Base-by-base conservation (phyloP, 2,797 vertebrate genomes). In the Acanthurus leucopareius region DNA sequence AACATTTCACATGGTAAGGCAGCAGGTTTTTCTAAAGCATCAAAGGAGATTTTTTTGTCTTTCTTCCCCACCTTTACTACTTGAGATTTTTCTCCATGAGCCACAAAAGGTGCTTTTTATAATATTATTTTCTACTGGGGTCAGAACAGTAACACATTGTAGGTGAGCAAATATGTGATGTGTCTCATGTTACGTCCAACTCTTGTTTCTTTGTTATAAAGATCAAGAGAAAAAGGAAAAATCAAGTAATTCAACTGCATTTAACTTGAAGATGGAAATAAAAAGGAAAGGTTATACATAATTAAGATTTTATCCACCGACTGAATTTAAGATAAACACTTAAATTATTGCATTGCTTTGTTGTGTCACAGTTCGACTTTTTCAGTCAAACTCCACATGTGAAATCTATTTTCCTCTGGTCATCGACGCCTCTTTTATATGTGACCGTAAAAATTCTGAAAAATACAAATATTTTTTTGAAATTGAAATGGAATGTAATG, bases 1-100 rank as follows among this genome's bases (percentile, higher is more conserved):
- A 88, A 88, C 70, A 77, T 80, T 83, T 88, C 62, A 86, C 88
- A 83, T 32, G 28, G 83, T 92, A 94, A 94, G 94, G 93, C 93
- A 92, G 82, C 74, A 87, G 75, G 89, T 84, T 89, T 83, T 76
- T 75, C 47, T 73, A 80, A 86, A 91, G 85, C 80, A 69, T 91
- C 60, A 60, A 72, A 82, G 52, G 76, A 72, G 66, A 40, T 48
- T 70, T 64, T 54, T 10, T 54, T 10, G 40, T 73, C 45, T 42
- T 48, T 53, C 51, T 73, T 45, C 28, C n/a, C 75, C 47, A 22
- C 25, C 1, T 7, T 35, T 61, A 57, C 58, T 35, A 44, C 54
- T 56, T 32, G 6, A 63, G 38, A 61, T 28, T 20, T 48, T 3
- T 80, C 69, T 73, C 72, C 44, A 38, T 5, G 4, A 68, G 53